Evolutionary conservation across 2,888 invertebrate genomes (phyloP), one percentile per base, ranked within the genome.

Genomic region (Auanema freiburgensis): DNA sequence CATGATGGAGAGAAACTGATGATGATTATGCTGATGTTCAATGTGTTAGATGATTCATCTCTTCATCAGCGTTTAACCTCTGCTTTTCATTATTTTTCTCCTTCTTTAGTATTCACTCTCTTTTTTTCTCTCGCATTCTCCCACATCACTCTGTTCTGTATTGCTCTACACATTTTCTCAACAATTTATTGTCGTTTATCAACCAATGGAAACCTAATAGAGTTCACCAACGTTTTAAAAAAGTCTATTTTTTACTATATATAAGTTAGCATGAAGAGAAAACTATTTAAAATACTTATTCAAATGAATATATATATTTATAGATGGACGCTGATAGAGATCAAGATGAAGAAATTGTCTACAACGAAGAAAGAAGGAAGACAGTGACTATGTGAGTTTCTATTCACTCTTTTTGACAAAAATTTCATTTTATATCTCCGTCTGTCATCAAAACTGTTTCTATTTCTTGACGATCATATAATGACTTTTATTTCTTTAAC

Each of bases 361-460:
- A 71, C 68, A 69, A 74, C 65, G 74, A 74, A 44, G 71, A 74
- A 58, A 60, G 72, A 57, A 66, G 72, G 42, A 72, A 70, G 60
- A 72, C 72, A 43, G 65, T 72, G 50, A 70, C 66, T 56, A 70
- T 73, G 73, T 73, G 66, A 69, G 73, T 69, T 14, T 55, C 25
- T n/a, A 59, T 42, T 59, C 46, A 42, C 54, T 67, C 33, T 55
- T 59, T 51, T 41, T 41, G 53, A 41, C 55, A 63, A 62, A 51
- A 44, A 46, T 21, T 12, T 49, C 57, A 54, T 59, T 59, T 59
- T 60, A 60, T 59, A 60, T 58, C 18, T 50, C 42, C 43, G 44
- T 41, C 57, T 41, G 57, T 54, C 53, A 24, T 43, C 58, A 49
- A 40, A 46, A 46, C 21, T 46, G 21, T 21, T 46, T 46, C 16